A percentile compares a stretch with the other conserved stretches of the same genome.
Evolutionary conservation across 2,113 vertebrate genomes (phyloP).

Genomic region (Rhadina sibilatrix): DNA sequence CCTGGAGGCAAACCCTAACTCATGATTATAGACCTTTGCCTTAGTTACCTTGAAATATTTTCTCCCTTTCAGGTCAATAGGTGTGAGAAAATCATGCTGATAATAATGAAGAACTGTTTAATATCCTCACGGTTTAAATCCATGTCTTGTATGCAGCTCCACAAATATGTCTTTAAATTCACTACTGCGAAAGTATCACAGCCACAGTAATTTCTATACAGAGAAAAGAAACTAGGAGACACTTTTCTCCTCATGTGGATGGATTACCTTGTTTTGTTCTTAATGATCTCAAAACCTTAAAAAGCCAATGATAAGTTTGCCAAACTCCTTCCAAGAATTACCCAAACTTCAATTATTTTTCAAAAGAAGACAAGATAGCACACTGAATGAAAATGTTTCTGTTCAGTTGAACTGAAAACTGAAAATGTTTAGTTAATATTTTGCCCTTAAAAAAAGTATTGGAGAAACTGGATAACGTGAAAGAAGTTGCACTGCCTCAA

Average conservation of each 20-base stretch:
- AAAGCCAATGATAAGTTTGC: neutral
- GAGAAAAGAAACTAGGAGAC: neutral
- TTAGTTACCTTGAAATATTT: neutral
- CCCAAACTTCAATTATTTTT: neutral
- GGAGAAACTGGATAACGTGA: neutral
- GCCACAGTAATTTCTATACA: neutral
- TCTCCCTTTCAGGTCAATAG: neutral
- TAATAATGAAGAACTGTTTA: neutral
- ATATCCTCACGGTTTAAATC: neutral
- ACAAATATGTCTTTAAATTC: neutral
- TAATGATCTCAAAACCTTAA: neutral
- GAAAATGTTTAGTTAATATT: neutral
- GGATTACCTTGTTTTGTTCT: neutral
- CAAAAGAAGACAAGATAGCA: neutral
- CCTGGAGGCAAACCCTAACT: neutral
- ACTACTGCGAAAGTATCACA: neutral
- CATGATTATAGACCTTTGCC: neutral
- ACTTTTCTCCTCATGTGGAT: neutral
- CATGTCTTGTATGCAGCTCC: neutral
- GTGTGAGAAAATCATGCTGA: neutral
- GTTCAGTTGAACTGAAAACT: neutral
- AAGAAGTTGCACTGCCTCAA: neutral
- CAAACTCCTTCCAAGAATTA: neutral
- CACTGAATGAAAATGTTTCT: neutral
- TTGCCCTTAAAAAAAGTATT: neutral